Evolutionary conservation across 2,797 vertebrate genomes (phyloP).

Genomic region (Periophthalmus magnuspinnatus): DNA sequence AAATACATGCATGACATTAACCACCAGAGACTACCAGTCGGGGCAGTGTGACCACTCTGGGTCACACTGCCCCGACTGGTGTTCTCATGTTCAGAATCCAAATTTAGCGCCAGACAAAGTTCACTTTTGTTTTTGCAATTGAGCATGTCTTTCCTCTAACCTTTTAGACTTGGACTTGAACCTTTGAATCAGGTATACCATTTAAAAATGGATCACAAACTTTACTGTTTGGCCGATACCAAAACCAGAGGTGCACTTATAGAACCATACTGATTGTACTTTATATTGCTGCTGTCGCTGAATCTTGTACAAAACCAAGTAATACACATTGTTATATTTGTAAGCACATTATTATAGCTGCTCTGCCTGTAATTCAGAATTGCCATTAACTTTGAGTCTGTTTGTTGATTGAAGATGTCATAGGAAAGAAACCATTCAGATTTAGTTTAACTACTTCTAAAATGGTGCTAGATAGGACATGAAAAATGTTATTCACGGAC

Average conservation of each 20-base stretch:
- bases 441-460: background rate
- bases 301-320: constrained; percentile 28
- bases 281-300: constrained; percentile 57
- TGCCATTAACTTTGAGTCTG: background rate
- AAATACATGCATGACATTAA: background rate
- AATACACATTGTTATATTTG: background rate
- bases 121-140: constrained; percentile 1
- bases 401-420: background rate
- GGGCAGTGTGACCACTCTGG: no score
- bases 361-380: background rate
- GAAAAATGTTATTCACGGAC: constrained; percentile 1
- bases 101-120: constrained; percentile 6
- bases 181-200: constrained; percentile 13
- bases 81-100: constrained; percentile 10
- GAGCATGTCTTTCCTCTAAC: background rate
- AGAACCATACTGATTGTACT: constrained; percentile 52
- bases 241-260: constrained; percentile 63
- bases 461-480: background rate
- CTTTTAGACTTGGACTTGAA: background rate
- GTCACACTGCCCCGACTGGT: constrained; percentile 10
- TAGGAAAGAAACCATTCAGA: background rate
- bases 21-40: no score
- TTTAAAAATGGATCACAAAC: constrained; percentile 19
- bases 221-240: constrained; percentile 39
- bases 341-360: background rate